These are phyloP conservation scores for Todus mexicanus DNA, from an alignment of 2,797 vertebrate genomes.

Conservation along the genomic window DNA sequence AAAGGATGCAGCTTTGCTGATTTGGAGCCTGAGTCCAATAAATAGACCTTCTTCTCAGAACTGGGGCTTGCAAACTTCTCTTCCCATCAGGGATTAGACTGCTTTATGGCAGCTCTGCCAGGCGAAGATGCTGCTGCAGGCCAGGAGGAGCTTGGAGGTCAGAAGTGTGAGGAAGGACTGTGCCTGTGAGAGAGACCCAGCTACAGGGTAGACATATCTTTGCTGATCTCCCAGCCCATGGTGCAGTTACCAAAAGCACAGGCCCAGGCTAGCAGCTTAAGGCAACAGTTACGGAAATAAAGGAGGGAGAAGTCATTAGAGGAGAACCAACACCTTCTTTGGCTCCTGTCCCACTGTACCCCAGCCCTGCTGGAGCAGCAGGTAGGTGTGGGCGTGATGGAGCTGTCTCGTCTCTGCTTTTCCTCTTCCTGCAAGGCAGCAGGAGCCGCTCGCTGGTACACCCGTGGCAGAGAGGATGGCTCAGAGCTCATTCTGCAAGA, in stretches of 20 bases:
- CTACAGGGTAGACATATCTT: neutral
- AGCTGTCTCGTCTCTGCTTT: neutral
- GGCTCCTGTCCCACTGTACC: neutral
- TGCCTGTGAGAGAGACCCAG: neutral
- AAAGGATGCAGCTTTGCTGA: neutral
- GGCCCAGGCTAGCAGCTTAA: neutral
- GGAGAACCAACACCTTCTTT: neutral
- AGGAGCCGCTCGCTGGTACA: neutral
- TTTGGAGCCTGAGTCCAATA: neutral
- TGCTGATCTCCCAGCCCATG: neutral
- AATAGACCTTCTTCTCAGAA: neutral
- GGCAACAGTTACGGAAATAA: neutral
- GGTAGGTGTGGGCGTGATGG: neutral
- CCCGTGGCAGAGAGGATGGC: neutral
- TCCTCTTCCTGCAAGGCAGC: neutral
- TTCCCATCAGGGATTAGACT: neutral
- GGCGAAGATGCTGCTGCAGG: neutral
- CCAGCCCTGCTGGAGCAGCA: neutral
- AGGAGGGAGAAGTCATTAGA: neutral
- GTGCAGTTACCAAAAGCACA: neutral
- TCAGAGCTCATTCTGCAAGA: neutral
- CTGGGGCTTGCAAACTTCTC: neutral
- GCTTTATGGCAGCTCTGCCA: neutral
- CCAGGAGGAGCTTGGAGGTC: neutral
- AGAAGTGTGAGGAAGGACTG: neutral